Conservation (phyloP, 2,113 vertebrate species). For the Mionectes macconnelli region DNA sequence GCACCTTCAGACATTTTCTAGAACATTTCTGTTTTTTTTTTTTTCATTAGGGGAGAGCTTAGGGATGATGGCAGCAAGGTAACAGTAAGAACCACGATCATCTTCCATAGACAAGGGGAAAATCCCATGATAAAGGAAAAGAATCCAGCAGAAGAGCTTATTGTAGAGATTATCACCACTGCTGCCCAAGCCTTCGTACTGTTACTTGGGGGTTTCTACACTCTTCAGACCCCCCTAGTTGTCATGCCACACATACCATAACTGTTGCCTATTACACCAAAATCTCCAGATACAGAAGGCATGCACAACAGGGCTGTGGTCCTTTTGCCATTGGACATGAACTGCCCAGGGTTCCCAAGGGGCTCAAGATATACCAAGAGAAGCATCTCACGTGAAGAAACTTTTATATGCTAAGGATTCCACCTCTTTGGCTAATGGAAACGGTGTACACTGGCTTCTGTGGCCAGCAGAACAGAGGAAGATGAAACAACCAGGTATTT, state of each 20-base stretch:
- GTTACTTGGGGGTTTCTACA: background rate
- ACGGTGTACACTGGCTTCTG: background rate
- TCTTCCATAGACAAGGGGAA: background rate
- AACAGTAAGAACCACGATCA: background rate
- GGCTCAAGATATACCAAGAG: background rate
- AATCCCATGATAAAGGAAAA: background rate
- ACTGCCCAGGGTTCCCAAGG: background rate
- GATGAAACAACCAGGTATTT: background rate
- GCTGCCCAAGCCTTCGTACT: background rate
- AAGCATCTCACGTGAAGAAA: background rate
- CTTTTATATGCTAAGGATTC: background rate
- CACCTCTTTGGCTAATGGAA: background rate
- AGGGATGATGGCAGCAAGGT: background rate
- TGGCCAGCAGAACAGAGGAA: background rate
- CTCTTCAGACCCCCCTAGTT: background rate
- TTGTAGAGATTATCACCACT: background rate
- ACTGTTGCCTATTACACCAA: background rate
- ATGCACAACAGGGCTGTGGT: background rate
- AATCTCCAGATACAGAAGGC: background rate
- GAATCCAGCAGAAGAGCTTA: background rate
- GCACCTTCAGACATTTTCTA: background rate
- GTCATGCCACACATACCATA: background rate
- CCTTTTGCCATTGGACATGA: background rate
- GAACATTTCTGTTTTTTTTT: background rate
- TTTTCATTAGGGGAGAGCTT: background rate